These are phyloP conservation scores for Leucosticte australis DNA, from an alignment of 2,113 vertebrate species.

Conservation along the genomic window DNA sequence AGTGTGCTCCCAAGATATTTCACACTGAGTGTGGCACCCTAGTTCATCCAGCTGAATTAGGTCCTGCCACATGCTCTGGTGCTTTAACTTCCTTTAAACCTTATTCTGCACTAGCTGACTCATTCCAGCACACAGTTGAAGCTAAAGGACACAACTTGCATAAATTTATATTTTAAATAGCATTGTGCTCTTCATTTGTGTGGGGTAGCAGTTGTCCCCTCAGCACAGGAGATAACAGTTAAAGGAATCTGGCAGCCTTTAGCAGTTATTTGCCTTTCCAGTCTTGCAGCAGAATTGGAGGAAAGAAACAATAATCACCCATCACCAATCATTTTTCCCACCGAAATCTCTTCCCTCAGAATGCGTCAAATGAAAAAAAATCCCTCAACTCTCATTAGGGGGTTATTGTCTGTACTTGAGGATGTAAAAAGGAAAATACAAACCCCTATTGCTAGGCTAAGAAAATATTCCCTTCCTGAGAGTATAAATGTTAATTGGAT, in stretches of 20 bases:
- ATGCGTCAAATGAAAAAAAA: neutral
- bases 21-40: neutral
- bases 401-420: neutral
- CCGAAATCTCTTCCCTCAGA: neutral
- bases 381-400: neutral
- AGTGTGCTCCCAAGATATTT: neutral
- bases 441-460: neutral
- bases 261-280: neutral
- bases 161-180: neutral
- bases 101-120: neutral
- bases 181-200: neutral
- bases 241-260: neutral
- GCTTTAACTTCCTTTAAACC: neutral
- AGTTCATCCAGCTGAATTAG: neutral
- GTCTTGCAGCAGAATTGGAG: neutral
- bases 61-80: neutral
- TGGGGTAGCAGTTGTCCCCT: neutral
- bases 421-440: neutral
- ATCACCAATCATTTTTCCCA: neutral
- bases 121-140: neutral
- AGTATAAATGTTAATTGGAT: neutral
- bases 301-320: neutral
- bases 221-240: neutral
- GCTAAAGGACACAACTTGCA: neutral
- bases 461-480: neutral